phyloP scores from a whole-genome alignment of 2,113 vertebrate species.

The Sylvilagus bachmani region DNA sequence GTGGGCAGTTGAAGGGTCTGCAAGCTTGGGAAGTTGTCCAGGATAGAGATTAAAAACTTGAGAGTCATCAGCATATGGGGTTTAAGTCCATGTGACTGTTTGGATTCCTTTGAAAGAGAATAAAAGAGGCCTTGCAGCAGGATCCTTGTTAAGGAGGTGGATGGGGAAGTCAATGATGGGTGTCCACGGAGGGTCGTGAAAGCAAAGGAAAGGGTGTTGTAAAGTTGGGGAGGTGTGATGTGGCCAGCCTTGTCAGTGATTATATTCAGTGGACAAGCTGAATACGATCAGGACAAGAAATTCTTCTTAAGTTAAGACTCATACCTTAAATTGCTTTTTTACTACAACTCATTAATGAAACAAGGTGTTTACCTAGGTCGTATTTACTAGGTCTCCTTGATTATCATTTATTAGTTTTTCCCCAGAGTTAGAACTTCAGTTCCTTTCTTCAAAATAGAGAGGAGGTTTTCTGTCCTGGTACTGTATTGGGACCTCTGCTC shows the following conservation, averaged over 20 bases:
- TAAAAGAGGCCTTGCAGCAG: neutral
- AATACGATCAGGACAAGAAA: neutral
- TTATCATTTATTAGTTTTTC: neutral
- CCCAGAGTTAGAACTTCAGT: neutral
- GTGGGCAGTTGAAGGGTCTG: neutral
- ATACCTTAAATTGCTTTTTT: neutral
- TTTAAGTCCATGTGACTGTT: neutral
- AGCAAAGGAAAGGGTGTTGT: neutral
- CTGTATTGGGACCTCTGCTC: neutral
- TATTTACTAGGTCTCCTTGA: neutral
- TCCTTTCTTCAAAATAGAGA: neutral
- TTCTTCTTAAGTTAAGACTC: neutral
- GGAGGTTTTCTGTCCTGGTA: neutral
- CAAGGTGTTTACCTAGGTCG: neutral
- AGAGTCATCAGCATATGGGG: neutral
- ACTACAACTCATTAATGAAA: neutral
- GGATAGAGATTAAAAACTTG: neutral
- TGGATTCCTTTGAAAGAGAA: neutral
- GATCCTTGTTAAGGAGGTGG: neutral
- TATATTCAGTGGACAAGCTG: neutral
- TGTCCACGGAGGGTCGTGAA: neutral
- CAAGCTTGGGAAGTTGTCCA: neutral
- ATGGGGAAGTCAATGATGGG: neutral
- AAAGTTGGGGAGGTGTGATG: neutral
- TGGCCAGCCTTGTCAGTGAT: neutral